A percentile compares a stretch with the other conserved stretches of the same genome.
Conservation (phyloP, 2,888 invertebrate species). For the Peribatodes rhomboidaria region DNA sequence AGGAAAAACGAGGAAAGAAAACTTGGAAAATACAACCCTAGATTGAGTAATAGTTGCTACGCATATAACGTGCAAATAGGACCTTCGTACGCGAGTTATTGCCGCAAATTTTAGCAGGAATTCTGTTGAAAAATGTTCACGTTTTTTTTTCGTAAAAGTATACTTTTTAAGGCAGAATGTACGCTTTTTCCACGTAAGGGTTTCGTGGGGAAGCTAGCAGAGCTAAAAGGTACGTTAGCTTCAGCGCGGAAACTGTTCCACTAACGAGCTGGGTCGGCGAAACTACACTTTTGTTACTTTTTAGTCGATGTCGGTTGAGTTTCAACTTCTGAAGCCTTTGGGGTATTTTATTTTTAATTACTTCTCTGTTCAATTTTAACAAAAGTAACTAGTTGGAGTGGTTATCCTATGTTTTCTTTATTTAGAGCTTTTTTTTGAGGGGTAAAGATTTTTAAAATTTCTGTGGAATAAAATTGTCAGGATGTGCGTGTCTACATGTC, state of each 20-base stretch:
- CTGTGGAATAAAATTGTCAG: no score
- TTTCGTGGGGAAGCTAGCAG: slow-evolving; percentile 18
- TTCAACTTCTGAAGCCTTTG: slow-evolving; percentile 8
- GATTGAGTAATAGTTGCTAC: slow-evolving; percentile 7
- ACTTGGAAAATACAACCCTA: slow-evolving; percentile 12
- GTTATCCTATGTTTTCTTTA: not conserved
- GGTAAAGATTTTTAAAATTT: no score
- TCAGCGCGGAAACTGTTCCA: slow-evolving; percentile 23
- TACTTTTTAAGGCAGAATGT: slow-evolving; percentile 14
- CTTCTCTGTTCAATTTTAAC: not conserved
- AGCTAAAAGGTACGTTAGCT: slow-evolving; percentile 16
- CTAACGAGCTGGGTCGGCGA: slow-evolving; percentile 31
- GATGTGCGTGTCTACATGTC: no score
- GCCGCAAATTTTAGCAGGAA: slow-evolving; percentile 18
- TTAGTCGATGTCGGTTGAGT: slow-evolving; percentile 21
- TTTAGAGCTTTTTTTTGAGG: not conserved
- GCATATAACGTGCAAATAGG: slow-evolving; percentile 41
- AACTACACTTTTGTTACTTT: slow-evolving; percentile 20
- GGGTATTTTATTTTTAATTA: not conserved
- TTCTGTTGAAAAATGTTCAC: slow-evolving; percentile 19
- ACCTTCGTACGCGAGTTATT: slow-evolving; percentile 26
- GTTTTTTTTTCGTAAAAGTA: slow-evolving; percentile 7
- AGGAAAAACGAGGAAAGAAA: slow-evolving; percentile 29
- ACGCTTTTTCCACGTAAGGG: slow-evolving; percentile 13
- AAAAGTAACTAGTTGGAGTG: not conserved